phyloP scores from a whole-genome alignment of 1,140 invertebrate genomes.

The Drosophila mojavensis region DNA sequence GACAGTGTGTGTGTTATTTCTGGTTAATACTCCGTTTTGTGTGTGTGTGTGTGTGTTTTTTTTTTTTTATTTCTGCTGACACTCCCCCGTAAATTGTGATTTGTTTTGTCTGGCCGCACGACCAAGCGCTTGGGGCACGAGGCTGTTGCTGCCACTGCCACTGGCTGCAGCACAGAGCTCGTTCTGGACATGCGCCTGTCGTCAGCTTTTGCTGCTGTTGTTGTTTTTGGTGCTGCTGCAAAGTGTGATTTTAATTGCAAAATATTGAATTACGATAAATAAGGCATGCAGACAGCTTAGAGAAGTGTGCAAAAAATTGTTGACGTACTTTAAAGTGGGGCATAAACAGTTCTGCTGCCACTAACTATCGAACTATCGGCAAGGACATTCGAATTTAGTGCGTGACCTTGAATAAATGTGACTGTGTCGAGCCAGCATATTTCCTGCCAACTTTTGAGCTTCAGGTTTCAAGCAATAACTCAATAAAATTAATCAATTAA shows the following conservation, averaged over 20 bases:
- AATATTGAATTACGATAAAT: constrained; percentile 60
- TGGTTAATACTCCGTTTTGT: constrained; percentile 5
- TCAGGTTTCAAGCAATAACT: neutral
- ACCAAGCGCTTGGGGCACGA: constrained; percentile 33
- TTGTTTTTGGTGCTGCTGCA: constrained; percentile 26
- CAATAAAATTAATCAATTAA: neutral
- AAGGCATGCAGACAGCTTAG: neutral
- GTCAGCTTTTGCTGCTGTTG: constrained; percentile 25
- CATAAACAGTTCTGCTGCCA: neutral
- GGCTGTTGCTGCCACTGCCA: constrained; percentile 22
- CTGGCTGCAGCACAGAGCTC: constrained; percentile 8
- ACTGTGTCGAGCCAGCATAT: too few relatives aligned
- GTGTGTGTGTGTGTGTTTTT: neutral
- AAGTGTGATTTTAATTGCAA: constrained; percentile 39
- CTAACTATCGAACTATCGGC: neutral
- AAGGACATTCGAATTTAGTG: neutral
- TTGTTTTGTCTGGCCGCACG: constrained; percentile 73
- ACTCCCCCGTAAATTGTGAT: constrained; percentile 59
- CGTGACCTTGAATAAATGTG: constrained; percentile 8
- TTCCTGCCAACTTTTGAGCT: too few relatives aligned
- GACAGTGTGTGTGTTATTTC: constrained; percentile 21
- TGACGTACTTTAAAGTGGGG: neutral
- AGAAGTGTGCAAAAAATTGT: neutral
- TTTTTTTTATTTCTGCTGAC: constrained; percentile 46
- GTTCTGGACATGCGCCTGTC: constrained; percentile 36